phyloP scores from a whole-genome alignment of 2,888 invertebrate species.

The Miltochrista miniata region DNA sequence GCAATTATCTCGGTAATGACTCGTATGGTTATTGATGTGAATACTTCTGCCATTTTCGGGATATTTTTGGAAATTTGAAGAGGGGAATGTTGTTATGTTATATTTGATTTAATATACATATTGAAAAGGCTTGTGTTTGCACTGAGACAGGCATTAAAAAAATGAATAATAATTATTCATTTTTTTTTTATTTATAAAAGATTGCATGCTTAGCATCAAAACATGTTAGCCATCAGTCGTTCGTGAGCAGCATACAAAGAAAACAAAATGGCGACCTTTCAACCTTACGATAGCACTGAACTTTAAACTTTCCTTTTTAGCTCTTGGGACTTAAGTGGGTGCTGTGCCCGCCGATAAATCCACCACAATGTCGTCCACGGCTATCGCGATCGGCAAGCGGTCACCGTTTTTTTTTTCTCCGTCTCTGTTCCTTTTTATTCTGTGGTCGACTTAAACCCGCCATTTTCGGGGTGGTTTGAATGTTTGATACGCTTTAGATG shows the following conservation, averaged over 20 bases:
- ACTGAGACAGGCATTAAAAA: too few species aligned
- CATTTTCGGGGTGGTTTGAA: conserved; percentile 27
- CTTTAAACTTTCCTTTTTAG: conserved; percentile 46
- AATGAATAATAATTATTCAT: too few species aligned
- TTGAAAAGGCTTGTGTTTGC: too few species aligned
- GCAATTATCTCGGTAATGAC: conserved; percentile 34
- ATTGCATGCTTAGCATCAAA: background rate
- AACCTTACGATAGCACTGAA: conserved; percentile 25
- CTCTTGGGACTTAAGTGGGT: conserved; percentile 42
- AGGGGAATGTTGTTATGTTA: background rate
- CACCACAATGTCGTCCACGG: conserved; percentile 36
- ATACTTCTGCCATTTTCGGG: conserved; percentile 16
- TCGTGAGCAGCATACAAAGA: conserved; percentile 21
- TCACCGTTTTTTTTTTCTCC: conserved; percentile 44
- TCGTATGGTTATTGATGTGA: conserved; percentile 21
- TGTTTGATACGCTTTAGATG: conserved; percentile 29
- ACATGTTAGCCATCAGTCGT: conserved; percentile 18
- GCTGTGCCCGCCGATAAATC: conserved; percentile 41
- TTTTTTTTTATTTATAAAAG: too few species aligned
- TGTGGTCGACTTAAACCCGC: conserved; percentile 32
- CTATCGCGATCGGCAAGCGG: conserved; percentile 44
- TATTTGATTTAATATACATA: too few species aligned
- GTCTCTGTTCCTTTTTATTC: conserved; percentile 34
- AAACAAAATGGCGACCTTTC: conserved; percentile 24
- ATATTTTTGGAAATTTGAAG: conserved; percentile 27